Percentiles rank a stretch among this genome's conserved stretches.
Conservation (phyloP, 35 echinoderm and acorn worm species). For the Stichopus chloronotus region DNA sequence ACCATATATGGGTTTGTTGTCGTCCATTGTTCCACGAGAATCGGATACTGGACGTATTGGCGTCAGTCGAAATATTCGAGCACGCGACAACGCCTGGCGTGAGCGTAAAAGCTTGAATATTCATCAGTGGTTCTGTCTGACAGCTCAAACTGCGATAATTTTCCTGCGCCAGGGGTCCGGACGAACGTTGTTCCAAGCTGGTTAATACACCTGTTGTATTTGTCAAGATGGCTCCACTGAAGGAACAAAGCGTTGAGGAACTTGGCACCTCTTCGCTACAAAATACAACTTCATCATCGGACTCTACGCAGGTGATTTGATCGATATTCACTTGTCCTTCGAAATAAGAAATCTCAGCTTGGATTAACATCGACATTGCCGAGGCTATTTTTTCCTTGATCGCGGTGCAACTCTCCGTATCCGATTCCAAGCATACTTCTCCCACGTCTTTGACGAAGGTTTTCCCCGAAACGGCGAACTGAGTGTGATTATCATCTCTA, state of each 20-base stretch:
- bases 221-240: not conserved
- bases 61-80: not conserved
- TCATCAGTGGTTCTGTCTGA: not conserved
- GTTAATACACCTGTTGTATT: not conserved
- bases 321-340: not conserved
- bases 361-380: not conserved
- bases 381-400: not conserved
- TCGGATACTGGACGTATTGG: not conserved
- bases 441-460: not conserved
- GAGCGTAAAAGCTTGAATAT: conserved; percentile 4
- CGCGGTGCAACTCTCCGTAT: not conserved
- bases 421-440: not conserved
- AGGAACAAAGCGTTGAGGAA: not conserved
- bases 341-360: not conserved
- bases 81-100: not conserved
- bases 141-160: conserved; percentile 3
- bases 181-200: not conserved
- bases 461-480: not conserved
- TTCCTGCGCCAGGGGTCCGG: not conserved
- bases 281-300: not conserved
- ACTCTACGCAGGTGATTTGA: not conserved
- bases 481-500: not conserved
- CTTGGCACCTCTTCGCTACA: not conserved
- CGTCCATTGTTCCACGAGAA: not conserved
- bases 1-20: not conserved